These are phyloP conservation scores for Drosophila oshimai DNA, from an alignment of 1,140 invertebrate genomes.

Conservation along the genomic window DNA sequence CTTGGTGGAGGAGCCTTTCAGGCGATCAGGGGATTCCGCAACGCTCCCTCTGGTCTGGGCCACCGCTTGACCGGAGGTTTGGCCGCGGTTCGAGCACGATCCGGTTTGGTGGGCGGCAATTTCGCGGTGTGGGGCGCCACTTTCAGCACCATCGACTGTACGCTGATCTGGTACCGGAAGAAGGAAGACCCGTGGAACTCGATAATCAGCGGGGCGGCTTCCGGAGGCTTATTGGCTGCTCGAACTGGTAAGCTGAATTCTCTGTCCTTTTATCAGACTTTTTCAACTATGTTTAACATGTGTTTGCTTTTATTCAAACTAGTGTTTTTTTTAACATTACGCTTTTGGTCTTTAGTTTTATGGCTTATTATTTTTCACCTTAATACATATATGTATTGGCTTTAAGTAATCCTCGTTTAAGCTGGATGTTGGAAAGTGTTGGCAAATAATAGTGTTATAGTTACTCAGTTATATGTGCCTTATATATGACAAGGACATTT, in stretches of 20 bases:
- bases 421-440: too few relatives aligned
- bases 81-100: slow-evolving; percentile 33
- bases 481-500: too few relatives aligned
- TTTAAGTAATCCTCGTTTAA: too few relatives aligned
- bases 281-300: too few relatives aligned
- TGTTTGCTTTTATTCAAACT: neutral
- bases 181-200: slow-evolving; percentile 72
- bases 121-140: slow-evolving; percentile 65
- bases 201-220: slow-evolving; percentile 55
- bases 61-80: slow-evolving; percentile 38
- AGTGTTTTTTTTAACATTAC: too few relatives aligned
- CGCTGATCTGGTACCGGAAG: slow-evolving; percentile 38
- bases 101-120: slow-evolving; percentile 40
- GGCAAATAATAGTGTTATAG: too few relatives aligned
- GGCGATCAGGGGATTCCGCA: slow-evolving; percentile 60
- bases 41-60: slow-evolving; percentile 48
- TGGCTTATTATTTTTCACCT: too few relatives aligned
- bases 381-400: too few relatives aligned
- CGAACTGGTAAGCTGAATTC: slow-evolving; percentile 41
- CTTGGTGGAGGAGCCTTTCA: slow-evolving; percentile 55
- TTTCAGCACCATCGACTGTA: slow-evolving; percentile 60
- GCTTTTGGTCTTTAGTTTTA: too few relatives aligned
- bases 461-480: too few relatives aligned
- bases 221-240: slow-evolving; percentile 56
- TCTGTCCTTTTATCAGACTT: neutral